Evolutionary conservation across 2,113 vertebrate species (phyloP).

Genomic region (Osmerus eperlanus): DNA sequence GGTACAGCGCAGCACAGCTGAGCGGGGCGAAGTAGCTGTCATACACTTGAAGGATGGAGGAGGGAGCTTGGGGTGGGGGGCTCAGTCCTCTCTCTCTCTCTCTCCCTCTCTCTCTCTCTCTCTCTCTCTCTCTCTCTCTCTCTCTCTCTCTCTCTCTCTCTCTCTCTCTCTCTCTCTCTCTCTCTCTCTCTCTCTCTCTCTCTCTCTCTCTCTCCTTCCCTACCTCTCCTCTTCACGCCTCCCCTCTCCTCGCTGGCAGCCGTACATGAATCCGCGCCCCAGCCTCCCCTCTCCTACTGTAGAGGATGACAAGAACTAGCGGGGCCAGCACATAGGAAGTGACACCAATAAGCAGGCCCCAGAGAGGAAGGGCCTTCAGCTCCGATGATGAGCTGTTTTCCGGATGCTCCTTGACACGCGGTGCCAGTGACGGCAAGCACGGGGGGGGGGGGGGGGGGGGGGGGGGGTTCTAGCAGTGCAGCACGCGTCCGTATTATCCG

Average conservation of each 20-base stretch:
- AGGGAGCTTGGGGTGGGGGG: conserved; percentile 35
- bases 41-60: conserved; percentile 50
- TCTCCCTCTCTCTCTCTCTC: too few relatives aligned
- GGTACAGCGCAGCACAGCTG: conserved; percentile 45
- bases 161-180: conserved; percentile 14
- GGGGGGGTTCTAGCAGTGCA: conserved; percentile 54
- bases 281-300: conserved; percentile 37
- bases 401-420: conserved; percentile 80
- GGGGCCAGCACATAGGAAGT: conserved; percentile 71
- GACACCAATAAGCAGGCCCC: conserved; percentile 81
- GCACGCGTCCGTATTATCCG: conserved; percentile 77
- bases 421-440: conserved; percentile 66
- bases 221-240: background rate
- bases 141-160: conserved; percentile 22
- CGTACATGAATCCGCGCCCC: background rate
- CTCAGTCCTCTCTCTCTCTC: conserved; percentile 24
- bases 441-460: conserved; percentile 57
- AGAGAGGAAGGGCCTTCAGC: conserved; percentile 81
- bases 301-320: conserved; percentile 68
- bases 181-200: conserved; percentile 26
- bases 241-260: background rate
- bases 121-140: conserved; percentile 1
- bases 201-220: background rate
- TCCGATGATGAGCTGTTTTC: conserved; percentile 82
- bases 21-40: conserved; percentile 38